These are phyloP conservation scores for Acinonyx jubatus DNA, from an alignment of 2,113 vertebrate species.

Conservation along the genomic window DNA sequence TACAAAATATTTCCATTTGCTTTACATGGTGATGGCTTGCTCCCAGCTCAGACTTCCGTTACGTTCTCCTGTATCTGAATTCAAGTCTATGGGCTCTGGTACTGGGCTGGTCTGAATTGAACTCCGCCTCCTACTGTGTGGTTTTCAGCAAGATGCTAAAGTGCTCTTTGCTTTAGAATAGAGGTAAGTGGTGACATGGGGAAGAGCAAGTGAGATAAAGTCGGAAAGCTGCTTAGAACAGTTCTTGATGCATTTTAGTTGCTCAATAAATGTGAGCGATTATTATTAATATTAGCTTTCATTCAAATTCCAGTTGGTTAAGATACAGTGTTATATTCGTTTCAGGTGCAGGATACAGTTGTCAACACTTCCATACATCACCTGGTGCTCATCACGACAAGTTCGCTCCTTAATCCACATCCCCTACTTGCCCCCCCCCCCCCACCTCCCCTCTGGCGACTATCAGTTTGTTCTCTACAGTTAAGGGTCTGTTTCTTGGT, in stretches of 20 bases:
- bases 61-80: not conserved
- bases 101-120: not conserved
- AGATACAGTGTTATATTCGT: not conserved
- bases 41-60: not conserved
- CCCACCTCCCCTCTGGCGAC: not conserved
- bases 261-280: not conserved
- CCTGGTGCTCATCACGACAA: fast-evolving
- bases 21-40: not conserved
- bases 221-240: not conserved
- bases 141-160: not conserved
- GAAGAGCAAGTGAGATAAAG: not conserved
- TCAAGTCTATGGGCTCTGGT: not conserved
- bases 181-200: not conserved
- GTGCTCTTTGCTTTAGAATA: not conserved
- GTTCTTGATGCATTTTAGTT: no score
- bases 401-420: not conserved
- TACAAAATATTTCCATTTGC: no score
- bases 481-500: not conserved
- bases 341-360: not conserved
- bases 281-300: not conserved
- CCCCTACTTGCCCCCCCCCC: not conserved
- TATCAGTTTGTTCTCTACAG: not conserved
- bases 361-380: not conserved
- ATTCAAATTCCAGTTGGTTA: not conserved
- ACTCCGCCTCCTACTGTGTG: no score